A percentile compares a stretch with the other conserved stretches of the same genome.
These are phyloP conservation scores for Cryptocheilus praepositus DNA, from an alignment of 2,888 invertebrate genomes.

Conservation along the genomic window DNA sequence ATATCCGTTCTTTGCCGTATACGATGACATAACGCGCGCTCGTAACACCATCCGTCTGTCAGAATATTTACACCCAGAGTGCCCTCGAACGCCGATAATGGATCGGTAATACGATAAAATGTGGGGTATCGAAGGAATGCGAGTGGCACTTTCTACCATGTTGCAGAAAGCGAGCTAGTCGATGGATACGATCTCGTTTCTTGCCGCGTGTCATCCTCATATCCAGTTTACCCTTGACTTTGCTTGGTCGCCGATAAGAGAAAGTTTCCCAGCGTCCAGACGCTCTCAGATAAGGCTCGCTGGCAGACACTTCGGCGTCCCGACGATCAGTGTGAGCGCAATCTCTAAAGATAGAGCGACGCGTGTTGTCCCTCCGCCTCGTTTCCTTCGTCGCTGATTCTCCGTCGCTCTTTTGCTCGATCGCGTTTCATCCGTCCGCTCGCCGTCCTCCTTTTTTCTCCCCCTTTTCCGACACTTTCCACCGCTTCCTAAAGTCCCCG, in stretches of 20 bases:
- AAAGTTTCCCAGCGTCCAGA: slow-evolving; percentile 24
- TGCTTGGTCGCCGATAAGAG: slow-evolving; percentile 32
- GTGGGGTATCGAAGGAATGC: no score
- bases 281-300: slow-evolving; percentile 48
- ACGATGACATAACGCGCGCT: no score
- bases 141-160: no score
- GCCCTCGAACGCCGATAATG: no score
- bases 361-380: slow-evolving; percentile 10
- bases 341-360: slow-evolving; percentile 47
- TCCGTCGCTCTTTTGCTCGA: neutral
- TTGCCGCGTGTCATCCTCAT: no score
- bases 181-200: no score
- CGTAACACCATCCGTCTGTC: no score
- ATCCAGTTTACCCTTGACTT: no score
- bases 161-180: no score
- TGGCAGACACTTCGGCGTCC: slow-evolving; percentile 52
- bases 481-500: neutral
- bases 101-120: no score
- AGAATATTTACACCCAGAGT: no score
- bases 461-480: neutral
- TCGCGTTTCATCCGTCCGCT: neutral
- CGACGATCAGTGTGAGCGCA: slow-evolving; percentile 31
- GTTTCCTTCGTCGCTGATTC: slow-evolving; percentile 8
- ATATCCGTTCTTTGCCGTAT: no score
- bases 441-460: slow-evolving; percentile 2